Evolutionary conservation across 2,113 vertebrate genomes (phyloP), one percentile per base, ranked within the genome.

Genomic region (Silurus asotus): DNA sequence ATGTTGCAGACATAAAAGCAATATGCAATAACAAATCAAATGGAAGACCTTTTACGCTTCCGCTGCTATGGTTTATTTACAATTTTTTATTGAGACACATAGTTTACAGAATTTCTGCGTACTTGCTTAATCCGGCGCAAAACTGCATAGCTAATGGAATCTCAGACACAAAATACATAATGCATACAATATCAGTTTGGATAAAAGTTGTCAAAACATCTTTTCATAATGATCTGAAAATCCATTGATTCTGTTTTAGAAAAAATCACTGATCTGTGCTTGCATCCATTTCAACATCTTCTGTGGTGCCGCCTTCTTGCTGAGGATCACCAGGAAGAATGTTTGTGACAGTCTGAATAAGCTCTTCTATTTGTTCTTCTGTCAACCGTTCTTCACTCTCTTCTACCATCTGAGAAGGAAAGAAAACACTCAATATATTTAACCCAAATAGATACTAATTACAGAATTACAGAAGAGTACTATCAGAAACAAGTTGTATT

Each of bases 331-430:
- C 94, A 4, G 95, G 95, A 3, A 96, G 91, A 56, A 92, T 82
- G 4, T 75, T 87, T 51, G 93, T 91, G 2, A 95, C 92, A 3
- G 89, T 95, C 84, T 94, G 94, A 81, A 96, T 94, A 49, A 96
- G 94, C 84, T 95, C 93, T 89, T 95, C 95, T 11, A 96, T 96
- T 90, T 96, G 95, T 89, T 95, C 93, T 91, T 96, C 95, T 4
- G 94, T 95, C n/a, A 96, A 83, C 51, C 95, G 93, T 90, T 96
- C 95, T 13, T 96, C 95, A 82, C 95, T 96, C 89, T 95, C 95
- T 82, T 96, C 95, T 77, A 96, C 95, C 93, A 96, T 92, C 95
- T 95, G 61, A 56, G 79, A 15, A 89, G 14, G 90, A 59, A 89
- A 28, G 84, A 49, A 83, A 69, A 85, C 2, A 58, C 48, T 45